Evolutionary conservation across 2,888 invertebrate species (phyloP), one percentile per base, ranked within the genome.

Genomic region (Dyspetes luteomarginatus): DNA sequence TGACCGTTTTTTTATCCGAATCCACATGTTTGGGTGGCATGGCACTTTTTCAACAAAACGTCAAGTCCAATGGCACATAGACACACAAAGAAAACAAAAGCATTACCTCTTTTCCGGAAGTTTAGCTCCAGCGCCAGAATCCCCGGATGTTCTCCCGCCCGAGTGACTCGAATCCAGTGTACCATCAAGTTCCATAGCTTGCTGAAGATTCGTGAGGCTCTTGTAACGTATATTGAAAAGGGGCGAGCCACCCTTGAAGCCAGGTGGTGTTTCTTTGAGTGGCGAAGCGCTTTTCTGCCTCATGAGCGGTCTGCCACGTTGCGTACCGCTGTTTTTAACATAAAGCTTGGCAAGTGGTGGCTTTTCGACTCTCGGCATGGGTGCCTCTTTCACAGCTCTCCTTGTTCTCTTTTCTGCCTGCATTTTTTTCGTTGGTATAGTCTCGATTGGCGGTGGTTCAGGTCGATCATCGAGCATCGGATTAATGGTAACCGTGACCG

Each of bases 121-220:
- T 90, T 97, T 97, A 3, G 95, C 95, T 1, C 95, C 95, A 58
- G 95, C 95, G 0, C 95, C 95, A 3, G 97, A 97, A 91, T 97
- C 97, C 1, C 97, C 97, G 9, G 97, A 97, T 3, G 96, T 97
- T 71, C 97, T 94, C 0, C 97, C 97, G 41, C 97, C 97, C 26
- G 97, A 97, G 92, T 97, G 96, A 90, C 97, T 97, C 43, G 97
- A 97, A 90, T 97, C 97, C 83, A 97, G 93, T n/a, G 97, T 97
- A 0, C 97, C 97, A 89, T 96, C 96, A 45, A 95, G 92, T 91
- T 92, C 94, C 93, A 93, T 95, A 15, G 95, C 95, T 91, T 95
- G 95, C 86, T 95, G 95, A 50, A 96, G 94, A 92, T 95, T 96
- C 68, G 95, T 95, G 62, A 96, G 90, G 88, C 91, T 92, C 84